phyloP scores from a whole-genome alignment of 2,113 vertebrate genomes.

The Rhizomys pruinosus region DNA sequence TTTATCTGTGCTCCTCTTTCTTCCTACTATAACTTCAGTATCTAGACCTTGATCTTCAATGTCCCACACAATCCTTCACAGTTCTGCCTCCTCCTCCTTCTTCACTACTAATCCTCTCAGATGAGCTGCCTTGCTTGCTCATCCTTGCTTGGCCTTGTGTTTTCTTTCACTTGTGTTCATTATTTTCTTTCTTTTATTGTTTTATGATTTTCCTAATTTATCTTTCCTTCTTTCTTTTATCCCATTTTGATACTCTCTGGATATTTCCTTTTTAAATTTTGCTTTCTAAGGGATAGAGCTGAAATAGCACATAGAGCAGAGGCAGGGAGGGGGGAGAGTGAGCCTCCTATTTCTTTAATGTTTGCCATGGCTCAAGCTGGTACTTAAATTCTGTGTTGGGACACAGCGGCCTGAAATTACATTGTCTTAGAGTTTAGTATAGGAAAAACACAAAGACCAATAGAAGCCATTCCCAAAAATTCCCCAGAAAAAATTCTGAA shows the following conservation, averaged over 20 bases:
- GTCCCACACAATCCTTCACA: not conserved
- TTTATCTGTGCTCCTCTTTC: not conserved
- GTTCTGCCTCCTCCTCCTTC: not conserved
- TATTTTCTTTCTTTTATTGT: not conserved
- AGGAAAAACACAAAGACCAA: not conserved
- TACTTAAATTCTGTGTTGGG: not conserved
- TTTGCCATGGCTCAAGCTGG: not conserved
- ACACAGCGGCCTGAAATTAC: slow-evolving; percentile 17
- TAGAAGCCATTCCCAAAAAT: slow-evolving; percentile 48
- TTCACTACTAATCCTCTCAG: slow-evolving; percentile 2
- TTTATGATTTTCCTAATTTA: too few relatives aligned
- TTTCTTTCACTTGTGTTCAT: not conserved
- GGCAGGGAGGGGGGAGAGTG: not conserved
- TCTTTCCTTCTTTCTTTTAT: not conserved
- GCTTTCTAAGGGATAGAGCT: slow-evolving; percentile 34
- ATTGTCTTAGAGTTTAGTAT: slow-evolving; percentile 36
- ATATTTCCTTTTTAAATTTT: slow-evolving; percentile 22
- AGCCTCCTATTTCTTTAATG: not conserved
- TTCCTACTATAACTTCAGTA: not conserved
- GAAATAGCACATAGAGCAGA: not conserved
- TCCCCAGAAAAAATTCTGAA: slow-evolving; percentile 46
- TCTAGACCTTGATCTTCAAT: not conserved
- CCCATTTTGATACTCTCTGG: not conserved
- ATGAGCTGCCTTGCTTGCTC: not conserved
- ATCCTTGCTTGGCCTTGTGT: not conserved